Conservation (phyloP, 2,113 vertebrate genomes). For the Burhinus bistriatus region DNA sequence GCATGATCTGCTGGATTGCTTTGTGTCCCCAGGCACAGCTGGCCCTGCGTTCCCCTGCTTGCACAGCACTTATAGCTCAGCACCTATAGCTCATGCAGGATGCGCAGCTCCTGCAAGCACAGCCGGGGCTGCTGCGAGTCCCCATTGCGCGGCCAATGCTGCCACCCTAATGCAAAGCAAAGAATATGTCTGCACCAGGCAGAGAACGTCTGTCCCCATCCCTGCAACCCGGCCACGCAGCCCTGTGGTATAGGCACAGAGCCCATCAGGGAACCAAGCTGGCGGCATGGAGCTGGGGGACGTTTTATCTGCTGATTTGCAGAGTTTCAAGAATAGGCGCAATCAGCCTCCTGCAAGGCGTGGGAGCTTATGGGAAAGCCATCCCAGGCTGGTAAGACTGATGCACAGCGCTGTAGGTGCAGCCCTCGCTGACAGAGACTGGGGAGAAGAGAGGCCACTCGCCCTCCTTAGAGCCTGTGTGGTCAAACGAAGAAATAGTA, state of each 20-base stretch:
- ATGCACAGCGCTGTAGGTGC: accelerated
- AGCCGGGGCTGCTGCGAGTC: background rate
- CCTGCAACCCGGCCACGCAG: background rate
- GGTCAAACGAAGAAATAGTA: background rate
- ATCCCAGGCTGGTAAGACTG: background rate
- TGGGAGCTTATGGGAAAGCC: accelerated
- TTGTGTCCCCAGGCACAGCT: accelerated
- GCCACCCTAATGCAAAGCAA: constrained; percentile 27
- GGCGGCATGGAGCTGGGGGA: background rate
- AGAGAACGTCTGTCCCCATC: accelerated
- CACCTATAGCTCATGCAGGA: background rate
- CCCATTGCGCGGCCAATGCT: background rate
- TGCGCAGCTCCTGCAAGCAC: background rate
- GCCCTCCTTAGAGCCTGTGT: background rate
- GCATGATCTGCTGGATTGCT: accelerated
- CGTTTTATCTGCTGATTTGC: background rate
- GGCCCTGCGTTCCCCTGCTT: accelerated
- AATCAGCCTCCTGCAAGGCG: background rate
- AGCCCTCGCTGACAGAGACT: background rate
- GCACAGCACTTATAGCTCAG: background rate
- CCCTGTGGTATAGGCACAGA: accelerated
- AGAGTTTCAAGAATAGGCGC: background rate
- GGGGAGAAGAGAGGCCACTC: background rate
- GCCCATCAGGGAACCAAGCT: background rate
- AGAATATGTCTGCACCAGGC: background rate